These are phyloP conservation scores for Andricus grossulariae DNA, from an alignment of 1,140 invertebrate genomes.

Conservation along the genomic window DNA sequence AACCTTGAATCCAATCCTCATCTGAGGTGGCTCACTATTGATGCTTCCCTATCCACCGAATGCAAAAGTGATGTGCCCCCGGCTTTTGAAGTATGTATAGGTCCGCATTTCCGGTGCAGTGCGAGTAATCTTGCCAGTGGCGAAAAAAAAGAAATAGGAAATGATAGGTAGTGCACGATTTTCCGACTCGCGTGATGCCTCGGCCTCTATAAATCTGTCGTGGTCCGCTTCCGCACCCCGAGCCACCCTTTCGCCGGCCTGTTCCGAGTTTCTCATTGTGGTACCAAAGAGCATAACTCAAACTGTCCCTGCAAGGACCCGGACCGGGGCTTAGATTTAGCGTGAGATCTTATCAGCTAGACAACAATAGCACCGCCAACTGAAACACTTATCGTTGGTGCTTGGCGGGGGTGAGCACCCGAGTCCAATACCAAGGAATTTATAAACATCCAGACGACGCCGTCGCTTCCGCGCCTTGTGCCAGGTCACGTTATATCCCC, in stretches of 20 bases:
- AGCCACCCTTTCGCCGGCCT: background rate
- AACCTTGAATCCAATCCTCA: too few species aligned
- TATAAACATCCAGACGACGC: constrained; percentile 5
- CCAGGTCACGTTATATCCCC: background rate
- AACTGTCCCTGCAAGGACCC: constrained; percentile 52
- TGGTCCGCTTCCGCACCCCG: constrained; percentile 20
- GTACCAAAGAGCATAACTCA: constrained; percentile 57
- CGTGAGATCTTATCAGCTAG: constrained; percentile 63
- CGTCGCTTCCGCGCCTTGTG: background rate
- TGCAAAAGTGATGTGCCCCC: background rate
- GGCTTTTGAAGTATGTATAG: background rate
- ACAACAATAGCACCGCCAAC: constrained; percentile 61
- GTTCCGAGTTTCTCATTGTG: constrained; percentile 51
- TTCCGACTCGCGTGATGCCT: constrained; percentile 55
- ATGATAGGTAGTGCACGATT: constrained; percentile 18
- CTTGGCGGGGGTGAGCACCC: background rate
- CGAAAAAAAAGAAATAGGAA: background rate
- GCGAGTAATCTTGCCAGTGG: background rate
- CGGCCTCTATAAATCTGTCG: constrained; percentile 54
- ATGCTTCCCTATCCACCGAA: too few species aligned
- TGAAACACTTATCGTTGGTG: constrained; percentile 60
- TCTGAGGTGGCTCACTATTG: too few species aligned
- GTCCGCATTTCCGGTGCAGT: constrained; percentile 18
- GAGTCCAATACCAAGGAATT: constrained; percentile 17
- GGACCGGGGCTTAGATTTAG: constrained; percentile 56